Base-by-base conservation (phyloP, 2,888 invertebrate genomes). In the Torymus texanus region DNA sequence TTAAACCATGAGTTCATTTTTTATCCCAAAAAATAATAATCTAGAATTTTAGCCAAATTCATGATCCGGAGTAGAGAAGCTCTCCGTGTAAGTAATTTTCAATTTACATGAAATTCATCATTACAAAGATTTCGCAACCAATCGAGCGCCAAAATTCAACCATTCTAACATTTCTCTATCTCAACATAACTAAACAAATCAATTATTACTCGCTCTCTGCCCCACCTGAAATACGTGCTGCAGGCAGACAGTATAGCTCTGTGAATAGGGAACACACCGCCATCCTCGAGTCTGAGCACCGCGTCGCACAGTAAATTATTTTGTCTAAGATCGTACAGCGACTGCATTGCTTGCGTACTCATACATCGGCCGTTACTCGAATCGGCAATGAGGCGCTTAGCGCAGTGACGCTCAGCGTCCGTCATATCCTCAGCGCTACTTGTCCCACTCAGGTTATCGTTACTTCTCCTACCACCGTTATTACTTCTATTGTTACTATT, bases 221-320 rank as follows among this genome's bases (percentile, higher is more conserved):
- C 90, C 90, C 91, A 96, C 96, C 95, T 93, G 91, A 98, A 98
- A 91, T 97, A 98, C 59, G 95, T 94, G 88, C 97, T 97, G 91
- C 97, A 96, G 77, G 97, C 95, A 81, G 96, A 95, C 85, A 97
- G 92, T 84, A 97, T 95, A 79, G 95, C 94, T 82, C 97, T 93
- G 91, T 98, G 97, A 74, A 97, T 95, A 58, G 95, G 95, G 88
- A 97, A 96, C 82, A 93, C 92, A 73, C 94, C 93, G 80, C 95
- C 96, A 89, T 97, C 97, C 85, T 96, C 95, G 76, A 96, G 93
- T 83, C 95, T 92, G 84, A 97, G 93, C 58, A 95, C 93, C 5
- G 97, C 97, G 91, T 97, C 97, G 90, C 97, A 97, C 62, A 97
- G 93, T 85, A 96, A 93, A 88, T 96, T 95, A 87, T 94, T 94